Base-by-base conservation (phyloP, 2,797 vertebrate genomes). In the Tokudaia tokunoshimensis region DNA sequence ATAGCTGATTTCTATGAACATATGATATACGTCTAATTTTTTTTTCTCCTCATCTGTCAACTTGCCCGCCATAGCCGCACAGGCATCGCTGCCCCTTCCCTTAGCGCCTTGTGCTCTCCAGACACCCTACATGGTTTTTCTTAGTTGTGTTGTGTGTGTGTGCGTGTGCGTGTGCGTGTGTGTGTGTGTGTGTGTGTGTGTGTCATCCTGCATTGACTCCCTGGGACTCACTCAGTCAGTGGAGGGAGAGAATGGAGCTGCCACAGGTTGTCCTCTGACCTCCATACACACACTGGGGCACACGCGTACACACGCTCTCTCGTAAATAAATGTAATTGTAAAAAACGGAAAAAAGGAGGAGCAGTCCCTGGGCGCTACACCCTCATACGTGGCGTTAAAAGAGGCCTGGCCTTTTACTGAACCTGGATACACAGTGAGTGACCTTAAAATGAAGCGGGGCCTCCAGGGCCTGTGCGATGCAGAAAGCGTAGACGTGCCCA, bases 331-430 rank as follows among this genome's bases (percentile, higher is more conserved):
- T 63, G 41, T 24, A 52, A 50, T 24, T 85, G 34, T 85, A n/a
- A 20, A 52, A 44, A 65, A 24, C 81, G 78, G 41, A 41, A 13
- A n/a, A 92, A 47, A 91, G 84, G 12, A 37, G 92, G 29, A 47
- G 67, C 92, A 41, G 72, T 26, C n/a, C 29, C 44, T 86, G 80
- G 93, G 92, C 79, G 79, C 37, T 37, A 84, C 63, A 63, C 59
- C n/a, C 74, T 88, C 47, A 22, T n/a, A 31, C 55, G 29, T 96
- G 76, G 14, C 91, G 81, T 87, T 80, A 75, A 80, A 91, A 88
- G 19, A 47, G 81, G 20, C 55, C 83, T 86, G 79, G 57, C 63
- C 70, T 84, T 85, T 79, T 79, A 41, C 89, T 59, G 86, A 47
- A 61, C 2, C 61, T 90, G 78, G 50, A 29, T 75, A 34, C 22